Base-by-base conservation (phyloP, 2,888 invertebrate species). In the Podabrus alpinus region DNA sequence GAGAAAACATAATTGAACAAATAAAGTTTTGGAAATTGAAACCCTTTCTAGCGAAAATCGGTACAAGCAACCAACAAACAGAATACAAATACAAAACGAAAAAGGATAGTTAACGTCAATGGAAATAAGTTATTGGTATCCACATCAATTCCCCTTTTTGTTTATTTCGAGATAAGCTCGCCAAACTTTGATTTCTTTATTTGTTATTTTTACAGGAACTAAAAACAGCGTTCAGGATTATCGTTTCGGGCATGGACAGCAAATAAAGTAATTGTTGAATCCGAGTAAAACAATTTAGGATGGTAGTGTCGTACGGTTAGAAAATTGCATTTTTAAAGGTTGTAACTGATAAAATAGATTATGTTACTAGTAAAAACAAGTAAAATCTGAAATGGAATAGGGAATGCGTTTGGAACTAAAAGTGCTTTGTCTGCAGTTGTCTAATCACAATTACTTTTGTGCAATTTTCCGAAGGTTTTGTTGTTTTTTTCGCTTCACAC, bases 101-200 rank as follows among this genome's bases (percentile, higher is more conserved):
- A 25, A 62, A 60, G 17, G 21, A 68, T 69, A 69, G 73, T 69
- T 73, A 64, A 21, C 19, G 69, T 73, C 69, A 45, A 61, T 29
- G 19, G 69, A 68, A 73, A 73, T 73, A 73, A 73, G 24, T 73
- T 73, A 73, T 73, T 73, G 68, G 59, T 45, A 66, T 73, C 66
- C 15, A 21, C 64, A 59, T 62, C 25, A 15, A 67, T 68, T 72
- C 60, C 66, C 15, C 62, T n/a, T 64, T 64, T 64, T 64, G 21
- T 64, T 64, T 21, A 64, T 64, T 19, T 21, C 62, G 21, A 64
- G 45, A 45, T 45, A 45, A 45, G 45, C 45, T 45, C 45, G n/a
- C 45, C 45, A 45, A 45, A 45, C 45, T 45, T 45, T 45, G 45
- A 45, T 45, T 45, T 45, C 45, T 45, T 45, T 45, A 45, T 45